Evolutionary conservation across 2,888 invertebrate species (phyloP).

Genomic region (Phortica magna): DNA sequence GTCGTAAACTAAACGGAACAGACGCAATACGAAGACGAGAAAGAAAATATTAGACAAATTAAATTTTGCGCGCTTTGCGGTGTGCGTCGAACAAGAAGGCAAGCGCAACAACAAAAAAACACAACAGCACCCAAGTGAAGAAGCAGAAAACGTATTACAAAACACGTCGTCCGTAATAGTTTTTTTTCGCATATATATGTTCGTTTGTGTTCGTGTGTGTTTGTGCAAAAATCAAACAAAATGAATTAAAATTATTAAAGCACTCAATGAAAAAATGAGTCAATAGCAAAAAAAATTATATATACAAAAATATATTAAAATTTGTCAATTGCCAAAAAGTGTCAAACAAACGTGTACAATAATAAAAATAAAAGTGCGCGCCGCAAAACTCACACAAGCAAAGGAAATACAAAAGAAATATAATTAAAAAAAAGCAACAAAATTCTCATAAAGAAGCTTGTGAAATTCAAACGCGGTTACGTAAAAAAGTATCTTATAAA

Average conservation of each 20-base stretch:
- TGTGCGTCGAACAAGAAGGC: slow-evolving; percentile 10
- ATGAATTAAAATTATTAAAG: not conserved
- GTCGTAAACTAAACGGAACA: not conserved
- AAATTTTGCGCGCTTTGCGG: slow-evolving; percentile 12
- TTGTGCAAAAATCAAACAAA: not conserved
- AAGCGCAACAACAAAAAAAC: not conserved
- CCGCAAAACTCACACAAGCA: not conserved
- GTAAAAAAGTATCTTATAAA: slow-evolving; percentile 59
- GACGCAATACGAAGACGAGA: not conserved
- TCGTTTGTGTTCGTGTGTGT: not conserved
- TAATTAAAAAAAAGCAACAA: not conserved
- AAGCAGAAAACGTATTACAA: slow-evolving; percentile 27
- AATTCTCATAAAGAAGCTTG: slow-evolving; percentile 15
- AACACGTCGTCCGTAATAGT: slow-evolving; percentile 26
- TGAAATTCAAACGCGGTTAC: slow-evolving; percentile 50
- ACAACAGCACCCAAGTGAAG: not conserved
- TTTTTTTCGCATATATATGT: not conserved
- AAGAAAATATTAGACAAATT: not conserved
- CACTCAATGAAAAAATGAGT: not conserved
- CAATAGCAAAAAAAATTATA: slow-evolving; percentile 1
- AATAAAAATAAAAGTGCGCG: not conserved
- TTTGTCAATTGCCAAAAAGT: not conserved
- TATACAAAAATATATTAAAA: not conserved
- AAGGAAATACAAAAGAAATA: not conserved
- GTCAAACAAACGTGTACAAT: not conserved